Evolutionary conservation across 2,113 vertebrate species (phyloP), one percentile per base, ranked within the genome.

Genomic region (Lanius collurio): DNA sequence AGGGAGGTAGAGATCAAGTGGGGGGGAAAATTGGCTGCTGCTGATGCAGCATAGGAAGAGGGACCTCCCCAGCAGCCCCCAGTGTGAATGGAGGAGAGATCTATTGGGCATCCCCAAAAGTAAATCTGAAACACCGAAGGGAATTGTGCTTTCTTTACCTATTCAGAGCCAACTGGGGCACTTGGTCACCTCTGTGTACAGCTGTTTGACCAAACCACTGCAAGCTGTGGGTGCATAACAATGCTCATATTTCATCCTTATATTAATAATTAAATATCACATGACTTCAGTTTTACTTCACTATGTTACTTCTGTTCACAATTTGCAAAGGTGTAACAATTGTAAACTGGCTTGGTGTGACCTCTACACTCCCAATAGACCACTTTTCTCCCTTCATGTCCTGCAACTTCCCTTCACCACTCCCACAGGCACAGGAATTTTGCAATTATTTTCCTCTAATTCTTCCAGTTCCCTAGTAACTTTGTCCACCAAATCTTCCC

Each of bases 381-480:
- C 31, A 47, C 30, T 81, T 77, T 65, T n/a, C 42, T 74, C 85
- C 31, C 37, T 62, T 69, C 53, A 26, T 13, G 9, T 53, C 44
- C 26, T 70, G 33, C 14, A 74, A 44, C 19, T 83, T 80, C 50
- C 68, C 71, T 92, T 94, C 19, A 63, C 21, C 14, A 15, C 49
- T 77, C n/a, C 46, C 30, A 53, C 33, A 80, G 10, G 42, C 31
- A 50, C 4, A 18, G 33, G 42, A 83, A 56, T 77, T 90, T 87
- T 90, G 56, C 39, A 92, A 41, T 88, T 90, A 28, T 83, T 87
- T 89, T 64, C 47, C 60, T 70, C 39, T 49, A 77, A n/a, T 79
- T 76, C 74, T 94, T 94, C 55, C 63, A 83, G 41, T 71, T 88
- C 18, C 55, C n/a, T 30, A 77, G 57, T 76, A 52, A 69, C 6